Evolutionary conservation across 1,140 invertebrate species (phyloP).

Genomic region (Pemphigus obesinymphae): DNA sequence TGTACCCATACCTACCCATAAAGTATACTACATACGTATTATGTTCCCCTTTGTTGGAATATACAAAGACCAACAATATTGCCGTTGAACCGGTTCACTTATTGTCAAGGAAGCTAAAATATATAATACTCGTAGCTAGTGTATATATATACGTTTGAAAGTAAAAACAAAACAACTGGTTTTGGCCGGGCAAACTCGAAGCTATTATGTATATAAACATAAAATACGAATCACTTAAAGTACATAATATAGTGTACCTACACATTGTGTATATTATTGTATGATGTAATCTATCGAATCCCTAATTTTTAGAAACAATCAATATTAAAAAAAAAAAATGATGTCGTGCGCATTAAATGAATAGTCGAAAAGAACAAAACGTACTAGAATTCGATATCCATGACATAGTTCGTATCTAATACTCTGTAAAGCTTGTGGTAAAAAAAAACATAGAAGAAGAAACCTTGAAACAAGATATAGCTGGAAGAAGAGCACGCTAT

Average conservation of each 20-base stretch:
- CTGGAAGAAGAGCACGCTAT: conserved; percentile 11
- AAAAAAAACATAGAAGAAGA: background rate
- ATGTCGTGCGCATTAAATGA: background rate
- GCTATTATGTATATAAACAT: background rate
- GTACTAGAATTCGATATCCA: conserved; percentile 2
- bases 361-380: background rate
- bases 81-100: conserved; percentile 1
- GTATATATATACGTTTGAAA: background rate
- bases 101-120: conserved; percentile 1
- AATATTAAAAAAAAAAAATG: background rate
- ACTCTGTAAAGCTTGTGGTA: background rate
- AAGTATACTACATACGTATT: background rate
- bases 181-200: background rate
- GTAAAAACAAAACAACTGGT: conserved; percentile 21
- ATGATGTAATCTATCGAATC: background rate
- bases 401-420: background rate
- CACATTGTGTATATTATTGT: background rate
- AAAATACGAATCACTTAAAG: background rate
- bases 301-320: background rate
- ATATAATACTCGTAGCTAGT: too few species aligned
- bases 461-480: conserved; percentile 22
- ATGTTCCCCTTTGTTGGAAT: background rate
- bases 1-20: background rate
- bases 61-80: background rate
- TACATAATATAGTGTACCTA: background rate